A percentile compares a stretch with the other conserved stretches of the same genome.
These are phyloP conservation scores for Dryas iulia DNA, from an alignment of 1,140 invertebrate species.

Conservation along the genomic window DNA sequence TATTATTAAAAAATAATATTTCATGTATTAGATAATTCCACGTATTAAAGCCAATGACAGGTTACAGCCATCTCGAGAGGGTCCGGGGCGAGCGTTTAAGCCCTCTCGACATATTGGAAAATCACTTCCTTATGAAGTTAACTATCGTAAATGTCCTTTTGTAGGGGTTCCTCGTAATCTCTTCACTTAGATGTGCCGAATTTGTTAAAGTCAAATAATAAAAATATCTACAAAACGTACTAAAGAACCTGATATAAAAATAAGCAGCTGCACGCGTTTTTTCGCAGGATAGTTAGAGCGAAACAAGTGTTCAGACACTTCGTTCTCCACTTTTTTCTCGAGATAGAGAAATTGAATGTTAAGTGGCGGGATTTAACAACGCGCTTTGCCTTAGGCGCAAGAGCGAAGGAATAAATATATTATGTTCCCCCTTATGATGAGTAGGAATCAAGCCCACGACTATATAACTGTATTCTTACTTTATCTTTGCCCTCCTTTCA, in stretches of 20 bases:
- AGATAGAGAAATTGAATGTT: too few species aligned
- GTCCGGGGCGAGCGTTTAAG: conserved; percentile 11
- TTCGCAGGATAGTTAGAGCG: too few species aligned
- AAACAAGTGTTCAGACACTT: too few species aligned
- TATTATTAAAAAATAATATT: background rate
- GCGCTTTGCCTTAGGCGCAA: too few species aligned
- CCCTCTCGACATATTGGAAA: conserved; percentile 36
- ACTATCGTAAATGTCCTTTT: conserved; percentile 33
- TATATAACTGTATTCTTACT: too few species aligned
- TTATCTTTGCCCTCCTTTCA: too few species aligned
- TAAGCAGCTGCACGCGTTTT: too few species aligned
- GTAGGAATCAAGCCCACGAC: too few species aligned
- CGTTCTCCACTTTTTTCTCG: too few species aligned
- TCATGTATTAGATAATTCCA: background rate
- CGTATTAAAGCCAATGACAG: conserved; percentile 13
- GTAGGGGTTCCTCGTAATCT: conserved; percentile 19
- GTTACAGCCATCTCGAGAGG: background rate
- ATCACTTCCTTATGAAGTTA: conserved; percentile 36
- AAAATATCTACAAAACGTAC: background rate
- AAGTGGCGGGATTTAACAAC: too few species aligned
- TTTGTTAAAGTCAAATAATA: background rate
- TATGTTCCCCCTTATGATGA: too few species aligned
- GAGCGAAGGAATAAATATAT: too few species aligned
- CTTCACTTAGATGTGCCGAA: background rate
- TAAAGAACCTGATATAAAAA: background rate